phyloP scores from a whole-genome alignment of 2,113 vertebrate genomes.

The Lophotis ruficrista region DNA sequence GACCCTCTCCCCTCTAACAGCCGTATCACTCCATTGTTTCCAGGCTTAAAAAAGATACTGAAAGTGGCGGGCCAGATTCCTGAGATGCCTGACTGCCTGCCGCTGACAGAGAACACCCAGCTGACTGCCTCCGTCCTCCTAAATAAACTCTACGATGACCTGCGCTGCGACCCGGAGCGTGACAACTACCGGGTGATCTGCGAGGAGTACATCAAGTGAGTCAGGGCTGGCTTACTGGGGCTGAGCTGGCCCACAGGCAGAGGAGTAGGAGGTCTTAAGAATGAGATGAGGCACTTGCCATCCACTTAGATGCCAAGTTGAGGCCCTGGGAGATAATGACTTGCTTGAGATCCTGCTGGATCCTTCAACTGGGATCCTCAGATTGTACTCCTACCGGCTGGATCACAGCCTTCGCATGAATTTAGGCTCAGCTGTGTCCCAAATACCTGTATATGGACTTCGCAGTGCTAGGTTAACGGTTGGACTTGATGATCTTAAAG shows the following conservation, averaged over 20 bases:
- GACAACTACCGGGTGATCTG: constrained; percentile 89
- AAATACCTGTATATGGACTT: no score
- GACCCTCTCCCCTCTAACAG: neutral
- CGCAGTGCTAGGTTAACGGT: no score
- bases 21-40: neutral
- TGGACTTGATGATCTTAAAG: no score
- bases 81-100: constrained; percentile 90
- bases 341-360: neutral
- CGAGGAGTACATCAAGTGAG: constrained; percentile 92
- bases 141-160: constrained; percentile 90
- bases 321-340: neutral
- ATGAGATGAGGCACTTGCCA: neutral
- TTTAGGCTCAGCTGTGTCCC: neutral
- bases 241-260: neutral
- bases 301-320: neutral
- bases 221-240: neutral
- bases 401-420: neutral
- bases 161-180: constrained; percentile 91
- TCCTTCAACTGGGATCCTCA: neutral
- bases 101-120: constrained; percentile 91
- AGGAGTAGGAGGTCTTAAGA: neutral
- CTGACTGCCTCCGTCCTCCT: constrained; percentile 93
- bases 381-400: neutral
- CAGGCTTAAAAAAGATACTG: constrained; percentile 95
- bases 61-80: constrained; percentile 93